Evolutionary conservation across 2,888 invertebrate species (phyloP).

Genomic region (Tineola bisselliella): DNA sequence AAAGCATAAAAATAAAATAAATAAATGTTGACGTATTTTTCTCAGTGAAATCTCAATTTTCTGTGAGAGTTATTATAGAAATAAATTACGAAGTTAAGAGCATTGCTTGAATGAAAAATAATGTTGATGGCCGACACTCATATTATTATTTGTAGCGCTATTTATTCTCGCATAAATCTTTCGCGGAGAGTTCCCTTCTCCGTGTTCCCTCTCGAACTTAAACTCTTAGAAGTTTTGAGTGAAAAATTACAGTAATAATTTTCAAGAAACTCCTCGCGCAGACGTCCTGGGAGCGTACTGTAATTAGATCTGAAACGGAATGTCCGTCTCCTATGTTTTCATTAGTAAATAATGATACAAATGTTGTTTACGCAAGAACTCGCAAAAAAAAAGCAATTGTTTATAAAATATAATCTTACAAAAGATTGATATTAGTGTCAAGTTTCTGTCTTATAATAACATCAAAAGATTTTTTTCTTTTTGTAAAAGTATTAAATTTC

Average conservation of each 20-base stretch:
- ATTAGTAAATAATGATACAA: background rate
- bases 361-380: background rate
- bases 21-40: background rate
- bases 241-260: conserved; percentile 60
- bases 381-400: background rate
- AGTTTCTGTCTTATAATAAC: background rate
- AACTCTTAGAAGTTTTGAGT: conserved; percentile 45
- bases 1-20: background rate
- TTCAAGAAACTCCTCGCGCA: conserved; percentile 28
- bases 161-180: conserved; percentile 13
- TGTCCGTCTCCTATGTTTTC: background rate
- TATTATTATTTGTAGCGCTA: conserved; percentile 13
- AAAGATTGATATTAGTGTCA: background rate
- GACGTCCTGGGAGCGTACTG: conserved; percentile 4
- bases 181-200: background rate
- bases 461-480: background rate
- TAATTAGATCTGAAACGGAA: conserved; percentile 1
- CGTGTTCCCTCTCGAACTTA: conserved; percentile 30
- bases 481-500: background rate
- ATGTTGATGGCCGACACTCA: conserved; percentile 6
- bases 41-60: conserved; percentile 1
- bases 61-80: background rate
- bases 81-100: conserved; percentile 4
- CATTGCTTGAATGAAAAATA: conserved; percentile 10
- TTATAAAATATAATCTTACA: background rate